phyloP scores from a whole-genome alignment of 1,140 invertebrate genomes.

The Grapholita molesta region DNA sequence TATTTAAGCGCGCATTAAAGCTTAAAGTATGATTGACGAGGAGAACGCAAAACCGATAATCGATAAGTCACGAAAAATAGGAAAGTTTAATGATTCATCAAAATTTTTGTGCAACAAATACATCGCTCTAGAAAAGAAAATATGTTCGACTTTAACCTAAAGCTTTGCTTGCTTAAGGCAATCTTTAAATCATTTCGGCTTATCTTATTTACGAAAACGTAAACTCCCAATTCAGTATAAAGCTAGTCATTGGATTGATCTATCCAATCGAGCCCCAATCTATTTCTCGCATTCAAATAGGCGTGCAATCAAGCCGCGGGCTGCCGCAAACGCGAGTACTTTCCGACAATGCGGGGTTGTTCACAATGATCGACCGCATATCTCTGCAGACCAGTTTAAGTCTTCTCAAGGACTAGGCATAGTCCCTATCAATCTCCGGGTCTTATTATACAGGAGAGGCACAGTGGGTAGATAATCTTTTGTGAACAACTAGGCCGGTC shows the following conservation, averaged over 20 bases:
- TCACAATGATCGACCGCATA: background rate
- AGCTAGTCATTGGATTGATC: background rate
- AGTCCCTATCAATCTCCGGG: background rate
- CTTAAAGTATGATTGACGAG: too few relatives aligned
- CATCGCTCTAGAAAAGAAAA: too few relatives aligned
- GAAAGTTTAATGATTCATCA: too few relatives aligned
- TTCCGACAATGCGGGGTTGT: background rate
- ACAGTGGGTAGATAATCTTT: background rate
- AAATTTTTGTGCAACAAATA: too few relatives aligned
- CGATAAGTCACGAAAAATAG: too few relatives aligned
- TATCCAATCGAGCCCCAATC: constrained; percentile 5
- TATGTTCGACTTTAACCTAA: background rate
- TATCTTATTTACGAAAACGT: background rate
- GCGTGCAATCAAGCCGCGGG: constrained; percentile 3
- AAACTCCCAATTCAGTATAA: background rate
- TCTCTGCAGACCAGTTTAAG: background rate
- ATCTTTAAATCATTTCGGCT: background rate
- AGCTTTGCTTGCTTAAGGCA: background rate
- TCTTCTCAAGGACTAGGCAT: background rate
- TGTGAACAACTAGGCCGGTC: constrained; percentile 49
- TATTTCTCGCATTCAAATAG: constrained; percentile 4
- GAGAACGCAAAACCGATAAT: too few relatives aligned
- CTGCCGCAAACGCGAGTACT: background rate
- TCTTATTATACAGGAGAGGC: background rate
- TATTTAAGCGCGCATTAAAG: too few relatives aligned